These are phyloP conservation scores for Cheilosia variabilis DNA, from an alignment of 2,888 invertebrate genomes.

Conservation along the genomic window DNA sequence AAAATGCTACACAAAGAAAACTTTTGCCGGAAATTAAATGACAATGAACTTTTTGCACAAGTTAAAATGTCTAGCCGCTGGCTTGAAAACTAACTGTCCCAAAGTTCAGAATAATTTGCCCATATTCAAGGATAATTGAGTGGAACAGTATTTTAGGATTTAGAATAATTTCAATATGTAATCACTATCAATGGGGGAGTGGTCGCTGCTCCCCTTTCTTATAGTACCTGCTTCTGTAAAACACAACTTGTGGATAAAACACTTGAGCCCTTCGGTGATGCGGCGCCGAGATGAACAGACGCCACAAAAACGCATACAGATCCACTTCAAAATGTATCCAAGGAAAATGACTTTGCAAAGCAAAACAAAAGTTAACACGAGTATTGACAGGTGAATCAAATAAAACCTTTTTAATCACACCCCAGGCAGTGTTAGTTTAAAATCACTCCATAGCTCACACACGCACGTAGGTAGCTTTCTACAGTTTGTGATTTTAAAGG, in stretches of 20 bases:
- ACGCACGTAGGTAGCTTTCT: too few species aligned
- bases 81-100: slow-evolving; percentile 53
- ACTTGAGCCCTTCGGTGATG: too few species aligned
- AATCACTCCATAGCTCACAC: too few species aligned
- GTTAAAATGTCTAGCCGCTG: slow-evolving; percentile 72
- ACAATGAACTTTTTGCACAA: slow-evolving; percentile 72
- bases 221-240: not conserved
- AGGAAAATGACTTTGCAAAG: too few species aligned
- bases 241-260: not conserved
- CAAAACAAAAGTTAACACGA: too few species aligned
- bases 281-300: too few species aligned
- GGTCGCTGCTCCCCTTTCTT: not conserved
- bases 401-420: too few species aligned
- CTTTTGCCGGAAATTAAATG: slow-evolving; percentile 70
- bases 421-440: too few species aligned
- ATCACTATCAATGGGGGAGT: slow-evolving; percentile 4
- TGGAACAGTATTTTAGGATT: slow-evolving; percentile 22
- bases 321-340: too few species aligned
- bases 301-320: too few species aligned
- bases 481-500: too few species aligned
- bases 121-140: slow-evolving; percentile 70
- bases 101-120: slow-evolving; percentile 61
- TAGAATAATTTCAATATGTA: slow-evolving; percentile 8
- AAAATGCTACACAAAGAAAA: slow-evolving; percentile 71
- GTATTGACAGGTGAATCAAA: not conserved